Evolutionary conservation across 30 jellyfish, hydroid and myxozoan genomes (phyloP), one percentile per base, ranked within the genome.

Genomic region (Aurelia sp.): DNA sequence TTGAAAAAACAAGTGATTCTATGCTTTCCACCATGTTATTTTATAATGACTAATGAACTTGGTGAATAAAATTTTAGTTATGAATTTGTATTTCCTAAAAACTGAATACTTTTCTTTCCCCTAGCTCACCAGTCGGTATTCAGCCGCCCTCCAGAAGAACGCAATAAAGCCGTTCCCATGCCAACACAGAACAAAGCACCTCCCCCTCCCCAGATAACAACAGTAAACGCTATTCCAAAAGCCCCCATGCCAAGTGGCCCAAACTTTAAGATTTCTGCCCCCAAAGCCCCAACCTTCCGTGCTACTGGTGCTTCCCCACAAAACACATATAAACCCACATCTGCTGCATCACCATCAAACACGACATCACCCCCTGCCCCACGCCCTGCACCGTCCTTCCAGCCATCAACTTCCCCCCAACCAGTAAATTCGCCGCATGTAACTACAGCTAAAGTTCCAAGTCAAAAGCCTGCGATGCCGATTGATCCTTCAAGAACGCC

Each of bases 181-280:
- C 87, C 93, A 13, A 81, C 88, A 12, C 86, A 67, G 48, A 20
- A 31, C 20, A 63, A 63, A 24, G 20, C 41, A 5, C 30, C 87
- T n/a, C 17, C 81, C 2, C 70, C 91, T 31, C 95, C 78, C 15
- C 88, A 76, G 64, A 72, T 52, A 20, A 70, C 86, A 19, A 57
- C 96, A 8, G 96, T 84, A 61, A 86, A 86, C 61, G 79, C 98
- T 12, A 71, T 83, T 13, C 98, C 98, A 33, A 86, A 86, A 60
- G 78, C 98, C 12, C 95, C 97, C 2, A 82, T 86, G 95, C 91
- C 91, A 0, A 52, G 96, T 63, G 98, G 97, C 8, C 98, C 98
- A 0, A 92, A 69, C 62, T 92, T 92, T 50, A 86, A 82, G 67
- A 84, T 81, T 53, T 69, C 89, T 16, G 50, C 81, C 51, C 97